Conservation (phyloP, 2,888 invertebrate genomes). For the Onthophagus sagittarius region DNA sequence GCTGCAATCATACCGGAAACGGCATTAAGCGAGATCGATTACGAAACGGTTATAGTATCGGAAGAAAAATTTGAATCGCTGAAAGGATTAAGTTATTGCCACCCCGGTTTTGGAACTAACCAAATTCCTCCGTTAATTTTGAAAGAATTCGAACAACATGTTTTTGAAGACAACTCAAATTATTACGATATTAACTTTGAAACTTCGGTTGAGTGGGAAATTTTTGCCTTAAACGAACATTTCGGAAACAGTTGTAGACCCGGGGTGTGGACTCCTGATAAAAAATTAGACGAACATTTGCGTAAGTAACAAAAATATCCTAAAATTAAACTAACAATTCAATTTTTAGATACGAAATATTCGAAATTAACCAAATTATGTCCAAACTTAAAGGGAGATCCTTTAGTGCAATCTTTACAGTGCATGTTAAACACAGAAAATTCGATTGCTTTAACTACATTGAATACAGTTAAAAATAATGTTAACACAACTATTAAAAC, state of each 20-base stretch:
- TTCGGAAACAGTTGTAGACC: constrained; percentile 71
- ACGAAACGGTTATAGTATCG: constrained; percentile 59
- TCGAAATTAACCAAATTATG: constrained; percentile 56
- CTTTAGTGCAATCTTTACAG: constrained; percentile 48
- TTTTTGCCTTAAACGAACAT: constrained; percentile 57
- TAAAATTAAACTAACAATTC: neutral
- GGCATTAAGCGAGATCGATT: constrained; percentile 38
- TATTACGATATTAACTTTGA: constrained; percentile 45
- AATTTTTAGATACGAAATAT: constrained; percentile 19
- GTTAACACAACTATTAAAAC: constrained; percentile 30
- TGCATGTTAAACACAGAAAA: constrained; percentile 34
- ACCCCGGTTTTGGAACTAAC: constrained; percentile 60
- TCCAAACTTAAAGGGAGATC: constrained; percentile 54
- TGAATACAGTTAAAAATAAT: constrained; percentile 41
- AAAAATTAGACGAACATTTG: constrained; percentile 51
- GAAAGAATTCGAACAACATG: constrained; percentile 54
- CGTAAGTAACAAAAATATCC: constrained; percentile 51
- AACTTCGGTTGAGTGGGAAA: constrained; percentile 52
- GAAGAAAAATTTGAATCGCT: constrained; percentile 52
- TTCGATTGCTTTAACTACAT: constrained; percentile 53
- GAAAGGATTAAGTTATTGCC: constrained; percentile 57
- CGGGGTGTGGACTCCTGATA: constrained; percentile 62
- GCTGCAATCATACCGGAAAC: constrained; percentile 46
- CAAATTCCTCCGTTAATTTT: constrained; percentile 59
- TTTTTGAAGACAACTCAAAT: neutral